Evolutionary conservation across 2,797 vertebrate species (phyloP).

Genomic region (Acanthornis magna): DNA sequence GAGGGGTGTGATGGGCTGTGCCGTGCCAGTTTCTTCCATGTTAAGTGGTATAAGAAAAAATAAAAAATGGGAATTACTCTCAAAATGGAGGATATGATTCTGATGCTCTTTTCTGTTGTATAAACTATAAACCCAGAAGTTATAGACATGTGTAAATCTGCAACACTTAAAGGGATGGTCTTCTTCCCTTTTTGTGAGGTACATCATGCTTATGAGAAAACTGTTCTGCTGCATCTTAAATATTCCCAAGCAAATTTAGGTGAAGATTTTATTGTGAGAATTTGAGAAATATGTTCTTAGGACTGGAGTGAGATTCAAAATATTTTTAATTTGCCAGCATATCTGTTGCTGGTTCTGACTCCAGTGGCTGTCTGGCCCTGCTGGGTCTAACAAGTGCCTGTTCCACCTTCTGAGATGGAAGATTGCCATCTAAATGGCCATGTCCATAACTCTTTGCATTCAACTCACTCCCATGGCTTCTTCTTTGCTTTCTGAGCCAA

Average conservation of each 20-base stretch:
- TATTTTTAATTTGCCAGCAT: background rate
- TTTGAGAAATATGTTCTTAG: background rate
- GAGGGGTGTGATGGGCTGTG: background rate
- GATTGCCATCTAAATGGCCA: background rate
- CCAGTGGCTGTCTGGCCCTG: fast-evolving
- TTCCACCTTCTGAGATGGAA: background rate
- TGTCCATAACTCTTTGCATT: background rate
- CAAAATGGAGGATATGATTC: background rate
- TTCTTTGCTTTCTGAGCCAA: background rate
- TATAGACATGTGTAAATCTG: background rate
- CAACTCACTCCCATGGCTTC: background rate
- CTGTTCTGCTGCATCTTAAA: background rate
- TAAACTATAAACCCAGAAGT: background rate
- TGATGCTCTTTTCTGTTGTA: background rate
- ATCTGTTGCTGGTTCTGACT: background rate
- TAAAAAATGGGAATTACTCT: background rate
- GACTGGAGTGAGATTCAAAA: background rate
- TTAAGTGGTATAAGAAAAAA: background rate
- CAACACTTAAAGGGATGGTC: background rate
- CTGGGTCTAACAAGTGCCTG: background rate
- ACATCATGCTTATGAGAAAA: background rate
- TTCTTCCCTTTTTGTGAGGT: background rate
- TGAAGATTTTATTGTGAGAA: background rate
- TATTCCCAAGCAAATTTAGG: background rate
- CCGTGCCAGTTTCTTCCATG: background rate